These are phyloP conservation scores for Nyctibius grandis DNA, from an alignment of 2,797 vertebrate species.

Conservation along the genomic window DNA sequence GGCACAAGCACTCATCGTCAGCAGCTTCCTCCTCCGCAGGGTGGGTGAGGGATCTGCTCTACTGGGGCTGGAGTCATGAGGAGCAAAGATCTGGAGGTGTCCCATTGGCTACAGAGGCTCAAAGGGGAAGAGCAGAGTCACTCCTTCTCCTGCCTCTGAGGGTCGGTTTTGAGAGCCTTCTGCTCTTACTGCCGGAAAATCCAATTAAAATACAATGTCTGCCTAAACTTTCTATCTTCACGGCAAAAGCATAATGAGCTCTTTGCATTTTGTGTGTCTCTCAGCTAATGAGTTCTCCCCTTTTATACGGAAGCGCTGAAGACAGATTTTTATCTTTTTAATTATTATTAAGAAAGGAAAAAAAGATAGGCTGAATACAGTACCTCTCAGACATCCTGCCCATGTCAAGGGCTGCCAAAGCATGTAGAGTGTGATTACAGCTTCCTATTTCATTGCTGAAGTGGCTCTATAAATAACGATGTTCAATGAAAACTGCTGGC, in stretches of 20 bases:
- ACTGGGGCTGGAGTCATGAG: not conserved
- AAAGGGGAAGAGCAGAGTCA: not conserved
- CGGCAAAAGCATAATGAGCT: not conserved
- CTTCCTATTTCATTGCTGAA: slow-evolving; percentile 24
- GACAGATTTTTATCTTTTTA: not conserved
- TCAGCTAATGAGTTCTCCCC: slow-evolving; percentile 1
- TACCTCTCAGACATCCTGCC: not conserved
- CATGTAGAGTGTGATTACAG: not conserved
- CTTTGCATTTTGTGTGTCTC: not conserved
- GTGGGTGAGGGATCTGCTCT: not conserved
- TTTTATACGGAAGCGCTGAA: not conserved
- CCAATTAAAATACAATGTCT: slow-evolving; percentile 21
- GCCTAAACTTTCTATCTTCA: not conserved
- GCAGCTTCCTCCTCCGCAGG: not conserved
- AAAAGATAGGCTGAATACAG: not conserved
- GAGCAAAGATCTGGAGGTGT: not conserved
- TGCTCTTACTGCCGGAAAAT: slow-evolving; percentile 12
- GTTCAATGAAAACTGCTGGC: slow-evolving; percentile 35
- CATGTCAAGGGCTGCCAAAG: slow-evolving; percentile 14
- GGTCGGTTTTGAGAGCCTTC: not conserved
- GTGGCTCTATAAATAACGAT: slow-evolving; percentile 41
- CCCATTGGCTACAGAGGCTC: rapidly evolving
- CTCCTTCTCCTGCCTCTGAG: not conserved
- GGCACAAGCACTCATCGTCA: not conserved
- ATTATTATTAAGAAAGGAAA: not conserved